Base-by-base conservation (phyloP, 2,888 invertebrate species). In the Oasisia sp. region DNA sequence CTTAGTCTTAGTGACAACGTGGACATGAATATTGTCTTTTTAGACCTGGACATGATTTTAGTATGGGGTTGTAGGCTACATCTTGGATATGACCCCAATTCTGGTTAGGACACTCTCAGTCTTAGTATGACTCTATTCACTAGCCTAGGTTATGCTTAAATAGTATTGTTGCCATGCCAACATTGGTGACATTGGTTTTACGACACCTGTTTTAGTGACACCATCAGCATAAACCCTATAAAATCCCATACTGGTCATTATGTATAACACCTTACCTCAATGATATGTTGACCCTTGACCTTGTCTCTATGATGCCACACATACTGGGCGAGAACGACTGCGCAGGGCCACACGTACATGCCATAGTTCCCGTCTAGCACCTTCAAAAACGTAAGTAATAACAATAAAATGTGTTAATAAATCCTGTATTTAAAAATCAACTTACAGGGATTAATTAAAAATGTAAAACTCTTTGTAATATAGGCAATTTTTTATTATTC, bases 331-430 rank as follows among this genome's bases (percentile, higher is more conserved):
- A 99, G 97, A 32, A 99, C 97, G 14, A 98, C 98, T 92, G 99
- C 98, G 94, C 98, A 98, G 0, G 99, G 99, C 99, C 99, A 99
- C 95, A 98, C 98, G 97, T 99, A 99, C 97, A 98, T 98, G 92
- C 98, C 99, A 97, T 99, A 99, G 94, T 94, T 94, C 89, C 96
- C 94, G 92, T 96, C 95, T 44, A 95, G 89, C 7, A 95, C 93
- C 95, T 96, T 19, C 74, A 74, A 74, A 5, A 74, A 27, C 27
- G 27, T 4, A 74, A 27, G 5, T 74, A 74, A 27, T 27, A 74
- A 19, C 27, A 27, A 74, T 27, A 7, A 74, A 27, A 7, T n/a
- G 14, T 74, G 27, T n/a, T 74, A 5, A 74, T 27, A 74, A 74
- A 74, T 19, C 7, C 27, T 19, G n/a, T 27, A n/a, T 74, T 74